Percentiles rank a stretch among this genome's conserved stretches.
These are phyloP conservation scores for Pocillopora verrucosa DNA, from an alignment of 64 coral and sea anemone genomes.

Conservation along the genomic window DNA sequence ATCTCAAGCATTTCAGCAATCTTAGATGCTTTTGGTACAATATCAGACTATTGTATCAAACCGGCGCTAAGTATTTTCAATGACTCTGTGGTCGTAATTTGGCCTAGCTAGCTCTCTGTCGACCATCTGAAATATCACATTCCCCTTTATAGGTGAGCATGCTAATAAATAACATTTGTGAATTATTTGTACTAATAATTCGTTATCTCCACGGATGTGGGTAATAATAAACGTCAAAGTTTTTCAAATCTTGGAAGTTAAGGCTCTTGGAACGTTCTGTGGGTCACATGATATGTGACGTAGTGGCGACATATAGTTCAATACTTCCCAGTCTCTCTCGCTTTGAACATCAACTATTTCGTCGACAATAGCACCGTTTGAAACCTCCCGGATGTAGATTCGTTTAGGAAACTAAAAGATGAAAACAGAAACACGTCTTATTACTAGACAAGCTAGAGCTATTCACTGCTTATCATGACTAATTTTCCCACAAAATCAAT, in stretches of 20 bases:
- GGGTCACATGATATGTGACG: constrained; percentile 6
- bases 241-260: constrained; percentile 49
- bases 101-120: neutral
- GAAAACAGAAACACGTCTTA: neutral
- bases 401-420: constrained; percentile 70
- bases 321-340: constrained; percentile 62
- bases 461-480: too few relatives aligned
- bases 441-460: too few relatives aligned
- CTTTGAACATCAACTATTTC: constrained; percentile 64
- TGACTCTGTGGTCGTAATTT: neutral
- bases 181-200: neutral
- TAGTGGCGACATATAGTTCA: constrained; percentile 60
- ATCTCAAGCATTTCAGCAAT: too few relatives aligned
- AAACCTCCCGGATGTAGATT: constrained; percentile 67
- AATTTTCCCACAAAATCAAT: too few relatives aligned
- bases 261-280: neutral
- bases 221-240: constrained; percentile 69
- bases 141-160: neutral
- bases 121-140: too few relatives aligned
- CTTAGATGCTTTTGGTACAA: too few relatives aligned
- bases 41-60: neutral
- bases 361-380: constrained; percentile 60
- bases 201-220: constrained; percentile 49
- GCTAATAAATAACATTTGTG: neutral
- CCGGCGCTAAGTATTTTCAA: neutral